Evolutionary conservation across 2,797 vertebrate species (phyloP).

Genomic region (Microctenopoma stevenorrisi): DNA sequence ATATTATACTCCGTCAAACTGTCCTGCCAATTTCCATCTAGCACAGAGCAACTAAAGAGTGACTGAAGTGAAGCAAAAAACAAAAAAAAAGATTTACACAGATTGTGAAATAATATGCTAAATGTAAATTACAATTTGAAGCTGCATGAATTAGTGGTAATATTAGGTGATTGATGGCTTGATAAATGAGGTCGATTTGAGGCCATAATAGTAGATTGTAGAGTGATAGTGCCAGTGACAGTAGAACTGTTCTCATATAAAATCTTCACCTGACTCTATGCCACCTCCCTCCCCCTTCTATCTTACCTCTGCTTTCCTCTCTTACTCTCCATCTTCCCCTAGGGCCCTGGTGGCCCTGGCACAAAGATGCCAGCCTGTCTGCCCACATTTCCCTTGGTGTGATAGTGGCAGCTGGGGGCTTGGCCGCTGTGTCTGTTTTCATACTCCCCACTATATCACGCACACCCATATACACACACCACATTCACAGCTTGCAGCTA

Average conservation of each 20-base stretch:
- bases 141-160: not conserved
- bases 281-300: slow-evolving; percentile 3
- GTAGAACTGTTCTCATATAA: slow-evolving; percentile 33
- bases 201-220: slow-evolving; percentile 13
- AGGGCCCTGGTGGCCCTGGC: slow-evolving; percentile 76
- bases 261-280: slow-evolving; percentile 25
- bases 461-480: slow-evolving; percentile 23
- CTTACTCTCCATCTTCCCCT: slow-evolving; percentile 60
- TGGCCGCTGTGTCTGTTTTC: slow-evolving; percentile 72
- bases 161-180: not conserved
- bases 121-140: not conserved
- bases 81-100: too few species aligned
- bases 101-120: not conserved
- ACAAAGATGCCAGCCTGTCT: slow-evolving; percentile 82
- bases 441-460: slow-evolving; percentile 62
- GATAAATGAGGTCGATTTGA: slow-evolving; percentile 10
- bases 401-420: slow-evolving; percentile 79
- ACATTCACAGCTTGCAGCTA: slow-evolving; percentile 63
- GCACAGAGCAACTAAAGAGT: too few species aligned
- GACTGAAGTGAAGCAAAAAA: too few species aligned
- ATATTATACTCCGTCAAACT: too few species aligned
- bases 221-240: slow-evolving; percentile 35
- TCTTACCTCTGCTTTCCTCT: slow-evolving; percentile 35
- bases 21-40: too few species aligned
- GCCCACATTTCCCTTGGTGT: slow-evolving; percentile 82